Percentiles rank a stretch among this genome's conserved stretches.
phyloP scores from a whole-genome alignment of 2,113 vertebrate genomes.

The Menura novaehollandiae region DNA sequence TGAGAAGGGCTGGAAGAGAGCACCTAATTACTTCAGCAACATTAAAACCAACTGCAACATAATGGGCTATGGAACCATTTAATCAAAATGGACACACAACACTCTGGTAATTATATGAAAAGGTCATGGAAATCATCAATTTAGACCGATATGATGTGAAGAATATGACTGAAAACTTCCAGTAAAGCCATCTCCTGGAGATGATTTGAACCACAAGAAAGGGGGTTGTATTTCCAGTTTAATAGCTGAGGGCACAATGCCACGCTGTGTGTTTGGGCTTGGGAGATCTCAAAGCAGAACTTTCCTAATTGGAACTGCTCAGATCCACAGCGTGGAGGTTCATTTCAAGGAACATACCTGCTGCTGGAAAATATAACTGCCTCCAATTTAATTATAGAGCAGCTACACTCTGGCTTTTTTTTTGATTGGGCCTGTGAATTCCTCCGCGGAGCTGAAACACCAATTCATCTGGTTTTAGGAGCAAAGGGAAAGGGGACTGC shows the following conservation, averaged over 20 bases:
- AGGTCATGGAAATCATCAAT: conserved; percentile 67
- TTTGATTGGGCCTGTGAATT: background rate
- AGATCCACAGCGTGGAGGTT: background rate
- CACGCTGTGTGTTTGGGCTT: conserved; percentile 38
- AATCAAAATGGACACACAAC: conserved; percentile 58
- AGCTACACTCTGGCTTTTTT: background rate
- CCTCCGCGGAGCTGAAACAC: background rate
- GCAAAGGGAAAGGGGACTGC: conserved; percentile 16
- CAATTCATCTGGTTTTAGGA: conserved; percentile 6
- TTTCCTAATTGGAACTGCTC: conserved; percentile 17
- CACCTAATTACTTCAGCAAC: conserved; percentile 15
- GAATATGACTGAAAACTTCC: conserved; percentile 69
- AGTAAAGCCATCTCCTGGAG: conserved; percentile 73
- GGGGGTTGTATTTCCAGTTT: conserved; percentile 63
- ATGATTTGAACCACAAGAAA: conserved; percentile 63
- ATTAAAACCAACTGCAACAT: conserved; percentile 1
- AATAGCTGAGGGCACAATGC: conserved; percentile 53
- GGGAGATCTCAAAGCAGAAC: conserved; percentile 27
- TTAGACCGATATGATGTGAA: conserved; percentile 55
- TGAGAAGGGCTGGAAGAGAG: background rate
- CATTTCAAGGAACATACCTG: conserved; percentile 33
- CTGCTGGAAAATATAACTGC: conserved; percentile 20
- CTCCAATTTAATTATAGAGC: background rate
- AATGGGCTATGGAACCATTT: conserved; percentile 50
- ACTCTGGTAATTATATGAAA: conserved; percentile 60